These are phyloP conservation scores for Acanthopagrus latus DNA, from an alignment of 2,797 vertebrate species.

Conservation along the genomic window DNA sequence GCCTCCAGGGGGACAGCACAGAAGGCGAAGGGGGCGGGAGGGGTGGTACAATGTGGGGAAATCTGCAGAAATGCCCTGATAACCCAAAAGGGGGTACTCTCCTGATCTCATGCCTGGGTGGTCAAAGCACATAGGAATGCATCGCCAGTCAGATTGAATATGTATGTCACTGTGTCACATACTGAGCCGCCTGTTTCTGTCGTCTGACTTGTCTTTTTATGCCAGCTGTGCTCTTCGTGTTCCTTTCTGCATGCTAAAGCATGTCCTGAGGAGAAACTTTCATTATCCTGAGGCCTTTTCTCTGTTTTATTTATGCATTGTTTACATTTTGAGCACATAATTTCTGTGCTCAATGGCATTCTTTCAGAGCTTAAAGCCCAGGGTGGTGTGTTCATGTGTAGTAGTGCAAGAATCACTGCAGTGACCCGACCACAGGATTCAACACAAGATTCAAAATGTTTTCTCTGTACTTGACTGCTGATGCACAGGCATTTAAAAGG, in stretches of 20 bases:
- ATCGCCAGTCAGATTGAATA: slow-evolving; percentile 16
- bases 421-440: too few relatives aligned
- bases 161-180: slow-evolving; percentile 33
- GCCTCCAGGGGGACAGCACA: slow-evolving; percentile 78
- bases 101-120: slow-evolving; percentile 60
- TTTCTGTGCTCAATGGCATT: slow-evolving; percentile 16
- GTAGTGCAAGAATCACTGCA: not conserved
- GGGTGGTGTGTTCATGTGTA: not conserved
- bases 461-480: slow-evolving; percentile 7
- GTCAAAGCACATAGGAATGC: slow-evolving; percentile 49
- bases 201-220: slow-evolving; percentile 19
- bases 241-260: slow-evolving; percentile 29
- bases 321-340: slow-evolving; percentile 32
- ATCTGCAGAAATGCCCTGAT: slow-evolving; percentile 75
- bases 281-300: slow-evolving; percentile 39
- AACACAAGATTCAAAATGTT: too few relatives aligned
- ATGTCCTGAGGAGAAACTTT: slow-evolving; percentile 48
- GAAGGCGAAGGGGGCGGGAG: slow-evolving; percentile 54
- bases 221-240: not conserved
- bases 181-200: not conserved
- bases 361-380: slow-evolving; percentile 20
- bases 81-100: slow-evolving; percentile 68
- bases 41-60: slow-evolving; percentile 64
- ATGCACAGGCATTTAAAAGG: not conserved
- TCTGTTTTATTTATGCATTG: slow-evolving; percentile 44